Percentiles rank a stretch among this genome's conserved stretches.
phyloP scores from a whole-genome alignment of 2,797 vertebrate genomes.

The Amblyopsis hoosieri region DNA sequence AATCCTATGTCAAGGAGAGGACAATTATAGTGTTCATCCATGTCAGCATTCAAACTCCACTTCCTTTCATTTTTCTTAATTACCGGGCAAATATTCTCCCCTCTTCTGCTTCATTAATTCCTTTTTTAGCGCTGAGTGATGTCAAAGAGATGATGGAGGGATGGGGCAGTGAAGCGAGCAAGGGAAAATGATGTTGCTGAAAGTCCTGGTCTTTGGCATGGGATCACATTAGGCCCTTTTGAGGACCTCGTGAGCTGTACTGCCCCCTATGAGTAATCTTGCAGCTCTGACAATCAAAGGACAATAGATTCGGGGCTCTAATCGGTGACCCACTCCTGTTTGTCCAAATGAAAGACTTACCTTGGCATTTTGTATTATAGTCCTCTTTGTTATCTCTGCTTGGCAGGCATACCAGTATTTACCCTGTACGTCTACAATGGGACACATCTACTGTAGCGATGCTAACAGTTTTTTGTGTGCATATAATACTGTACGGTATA shows the following conservation, averaged over 20 bases:
- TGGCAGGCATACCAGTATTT: too few species aligned
- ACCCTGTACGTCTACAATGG: too few species aligned
- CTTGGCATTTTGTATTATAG: conserved; percentile 5
- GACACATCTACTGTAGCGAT: too few species aligned
- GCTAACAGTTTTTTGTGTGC: too few species aligned
- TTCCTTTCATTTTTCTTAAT: conserved; percentile 83
- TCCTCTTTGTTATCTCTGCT: conserved; percentile 8
- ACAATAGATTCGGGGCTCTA: too few species aligned
- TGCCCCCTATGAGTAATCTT: too few species aligned
- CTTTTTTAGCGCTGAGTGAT: conserved; percentile 79
- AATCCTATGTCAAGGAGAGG: conserved; percentile 62
- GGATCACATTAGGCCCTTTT: conserved; percentile 55
- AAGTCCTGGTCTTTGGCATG: conserved; percentile 56
- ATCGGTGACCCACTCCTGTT: too few species aligned
- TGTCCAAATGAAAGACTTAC: too few species aligned
- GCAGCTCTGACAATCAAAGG: too few species aligned
- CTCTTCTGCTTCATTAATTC: conserved; percentile 79
- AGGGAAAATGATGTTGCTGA: conserved; percentile 51
- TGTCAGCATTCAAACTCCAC: conserved; percentile 71
- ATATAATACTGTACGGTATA: too few species aligned
- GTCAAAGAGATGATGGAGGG: conserved; percentile 77
- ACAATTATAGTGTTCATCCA: conserved; percentile 71
- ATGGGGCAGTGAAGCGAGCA: conserved; percentile 61
- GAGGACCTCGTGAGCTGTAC: not conserved
- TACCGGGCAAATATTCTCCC: conserved; percentile 73